Evolutionary conservation across 2,113 vertebrate species (phyloP).

Genomic region (Ochotona princeps): DNA sequence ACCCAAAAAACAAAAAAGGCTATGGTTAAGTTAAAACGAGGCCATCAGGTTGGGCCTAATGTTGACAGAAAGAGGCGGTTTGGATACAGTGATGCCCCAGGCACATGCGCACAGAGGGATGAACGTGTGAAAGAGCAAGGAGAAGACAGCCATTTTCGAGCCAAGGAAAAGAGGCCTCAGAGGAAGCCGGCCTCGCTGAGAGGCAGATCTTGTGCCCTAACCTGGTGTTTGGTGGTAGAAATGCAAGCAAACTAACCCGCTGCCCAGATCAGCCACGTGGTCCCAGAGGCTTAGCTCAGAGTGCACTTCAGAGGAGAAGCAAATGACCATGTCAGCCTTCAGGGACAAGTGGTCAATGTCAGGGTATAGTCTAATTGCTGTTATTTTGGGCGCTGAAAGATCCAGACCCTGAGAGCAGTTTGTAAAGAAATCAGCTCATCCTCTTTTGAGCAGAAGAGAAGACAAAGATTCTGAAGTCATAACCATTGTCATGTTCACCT

Average conservation of each 20-base stretch:
- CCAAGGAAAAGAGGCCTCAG: background rate
- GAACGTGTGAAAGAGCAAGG: background rate
- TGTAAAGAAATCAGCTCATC: background rate
- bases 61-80: background rate
- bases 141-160: background rate
- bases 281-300: background rate
- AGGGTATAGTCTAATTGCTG: background rate
- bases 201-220: background rate
- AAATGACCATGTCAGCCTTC: background rate
- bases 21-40: background rate
- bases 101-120: no score
- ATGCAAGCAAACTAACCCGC: background rate
- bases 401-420: background rate
- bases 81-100: background rate
- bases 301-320: background rate
- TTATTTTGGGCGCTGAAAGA: background rate
- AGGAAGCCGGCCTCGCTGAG: background rate
- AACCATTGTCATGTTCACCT: background rate
- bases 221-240: background rate
- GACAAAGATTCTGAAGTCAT: slow-evolving; percentile 37
- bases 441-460: background rate
- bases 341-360: background rate
- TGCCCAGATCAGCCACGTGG: background rate
- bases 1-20: no score
- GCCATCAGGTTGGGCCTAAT: background rate